Base-by-base conservation (phyloP, 2,888 invertebrate species). In the Drosophila colorata region DNA sequence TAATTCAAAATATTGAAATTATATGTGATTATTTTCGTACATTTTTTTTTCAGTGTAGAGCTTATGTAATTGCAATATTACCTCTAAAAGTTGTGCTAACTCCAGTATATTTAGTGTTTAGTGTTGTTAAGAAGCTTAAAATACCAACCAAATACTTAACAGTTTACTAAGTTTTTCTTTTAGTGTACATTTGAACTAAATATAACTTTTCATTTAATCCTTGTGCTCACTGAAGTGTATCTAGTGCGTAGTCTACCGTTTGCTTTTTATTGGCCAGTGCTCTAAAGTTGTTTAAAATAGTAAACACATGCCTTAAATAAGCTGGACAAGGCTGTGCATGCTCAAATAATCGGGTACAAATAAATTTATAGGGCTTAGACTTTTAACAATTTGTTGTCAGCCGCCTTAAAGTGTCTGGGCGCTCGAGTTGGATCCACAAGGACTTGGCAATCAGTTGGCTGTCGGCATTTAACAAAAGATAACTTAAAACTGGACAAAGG, bases 311-410 rank as follows among this genome's bases (percentile, higher is more conserved):
- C 31, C 37, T 23, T 8, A 55, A 28, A 31, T 25, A 25, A 55
- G 37, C n/a, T 47, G n/a, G 37, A 31, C 37, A 41, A 28, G 55
- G 37, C 52, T 63, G 47, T 69, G 47, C 63, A 56, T 48, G 16
- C 11, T 23, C 18, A 44, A 48, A 31, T 33, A 31, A 16, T 25
- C n/a, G 8, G 2, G 2, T 9, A 40, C 31, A 33, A 18, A 52
- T n/a, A 46, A 9, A 47, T 63, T 28, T 35, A 28, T 64, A 55
- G 1, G 7, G 28, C 11, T 18, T 1, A 52, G 35, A 18, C 31
- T 20, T 23, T 43, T 0, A 37, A 28, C 46, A 51, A 53, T 53
- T 73, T 73, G 43, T 74, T 65, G 43, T 7, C 35, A 40, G 69
- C 9, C 58, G 37, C n/a, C 38, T 69, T 69, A 56, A 74, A 65